These are phyloP conservation scores for Slavum lentiscoides DNA, from an alignment of 2,888 invertebrate genomes.

Conservation along the genomic window DNA sequence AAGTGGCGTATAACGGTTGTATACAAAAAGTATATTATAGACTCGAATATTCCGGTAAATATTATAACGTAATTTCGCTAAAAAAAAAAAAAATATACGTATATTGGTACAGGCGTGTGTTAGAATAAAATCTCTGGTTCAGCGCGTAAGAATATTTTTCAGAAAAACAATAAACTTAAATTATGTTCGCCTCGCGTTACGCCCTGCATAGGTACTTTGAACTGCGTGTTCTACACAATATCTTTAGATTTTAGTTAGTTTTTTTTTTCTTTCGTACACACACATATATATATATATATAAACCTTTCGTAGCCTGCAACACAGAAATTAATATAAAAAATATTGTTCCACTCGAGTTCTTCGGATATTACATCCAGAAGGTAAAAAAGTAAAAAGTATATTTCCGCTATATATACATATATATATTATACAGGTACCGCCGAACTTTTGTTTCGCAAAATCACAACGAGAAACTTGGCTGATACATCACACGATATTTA, in stretches of 20 bases:
- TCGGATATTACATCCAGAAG: conserved; percentile 38
- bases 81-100: too few relatives aligned
- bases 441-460: conserved; percentile 38
- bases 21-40: too few relatives aligned
- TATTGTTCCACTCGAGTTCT: conserved; percentile 26
- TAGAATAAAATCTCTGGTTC: not conserved
- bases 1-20: too few relatives aligned
- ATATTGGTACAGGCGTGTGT: not conserved
- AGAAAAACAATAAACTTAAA: conserved; percentile 43
- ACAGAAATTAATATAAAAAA: conserved; percentile 38
- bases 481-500: conserved; percentile 25
- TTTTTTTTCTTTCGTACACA: conserved; percentile 1
- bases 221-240: conserved; percentile 23
- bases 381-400: not conserved
- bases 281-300: not conserved
- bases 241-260: conserved; percentile 37
- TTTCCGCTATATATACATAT: not conserved
- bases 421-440: not conserved
- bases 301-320: conserved; percentile 9
- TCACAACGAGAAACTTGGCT: conserved; percentile 7
- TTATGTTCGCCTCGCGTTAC: too few relatives aligned
- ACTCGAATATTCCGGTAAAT: too few relatives aligned
- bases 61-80: too few relatives aligned
- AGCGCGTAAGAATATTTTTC: not conserved
- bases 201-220: conserved; percentile 26